Percentiles rank a stretch among this genome's conserved stretches.
phyloP scores from a whole-genome alignment of 92 coral and sea anemone genomes.

The Parazoanthus atlanticus region DNA sequence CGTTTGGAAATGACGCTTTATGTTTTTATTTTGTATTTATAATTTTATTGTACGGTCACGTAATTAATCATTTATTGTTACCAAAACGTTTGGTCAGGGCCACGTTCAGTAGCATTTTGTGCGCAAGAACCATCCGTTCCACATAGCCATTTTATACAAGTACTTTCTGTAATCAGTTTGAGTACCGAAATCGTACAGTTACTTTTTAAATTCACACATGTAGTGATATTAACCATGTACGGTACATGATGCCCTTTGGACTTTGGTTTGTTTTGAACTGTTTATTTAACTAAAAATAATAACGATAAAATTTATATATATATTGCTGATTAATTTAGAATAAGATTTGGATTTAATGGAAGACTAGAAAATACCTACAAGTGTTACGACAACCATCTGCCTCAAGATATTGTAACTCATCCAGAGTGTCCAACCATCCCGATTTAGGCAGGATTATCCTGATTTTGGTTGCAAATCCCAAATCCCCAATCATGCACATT shows the following conservation, averaged over 20 bases:
- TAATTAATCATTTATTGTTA: neutral
- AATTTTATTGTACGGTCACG: neutral
- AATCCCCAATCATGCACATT: no score
- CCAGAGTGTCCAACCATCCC: no score
- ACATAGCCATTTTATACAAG: neutral
- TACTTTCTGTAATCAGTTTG: neutral
- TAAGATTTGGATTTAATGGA: no score
- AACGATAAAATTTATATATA: neutral
- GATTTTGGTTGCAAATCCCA: no score
- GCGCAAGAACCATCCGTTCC: neutral
- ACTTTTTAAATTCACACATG: no score
- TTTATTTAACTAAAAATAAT: neutral
- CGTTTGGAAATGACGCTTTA: neutral
- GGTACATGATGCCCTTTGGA: neutral
- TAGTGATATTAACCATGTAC: no score
- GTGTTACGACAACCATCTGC: no score
- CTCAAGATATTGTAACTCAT: no score
- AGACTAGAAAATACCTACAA: neutral
- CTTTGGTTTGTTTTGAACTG: neutral
- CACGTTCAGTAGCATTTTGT: neutral
- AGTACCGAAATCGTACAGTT: no score
- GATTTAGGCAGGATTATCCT: no score
- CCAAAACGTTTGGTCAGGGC: conserved; percentile 9
- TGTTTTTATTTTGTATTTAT: neutral
- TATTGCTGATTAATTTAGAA: neutral